Base-by-base conservation (phyloP, 2,797 vertebrate genomes). In the Chromobotia macracanthus region DNA sequence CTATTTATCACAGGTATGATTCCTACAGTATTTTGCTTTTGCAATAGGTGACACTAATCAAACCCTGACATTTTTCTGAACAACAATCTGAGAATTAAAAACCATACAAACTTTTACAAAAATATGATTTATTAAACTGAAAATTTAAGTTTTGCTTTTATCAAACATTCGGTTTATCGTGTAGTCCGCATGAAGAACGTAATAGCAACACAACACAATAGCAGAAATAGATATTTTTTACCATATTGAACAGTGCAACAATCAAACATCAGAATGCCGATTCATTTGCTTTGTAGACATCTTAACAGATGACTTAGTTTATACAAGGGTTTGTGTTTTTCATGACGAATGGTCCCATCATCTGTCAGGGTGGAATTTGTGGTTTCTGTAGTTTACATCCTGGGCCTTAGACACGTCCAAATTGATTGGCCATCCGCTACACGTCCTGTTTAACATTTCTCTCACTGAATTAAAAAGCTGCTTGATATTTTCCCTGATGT, bases 371-470 rank as follows among this genome's bases (percentile, higher is more conserved):
- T 58, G 63, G 55, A 75, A 67, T 80, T 58, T 60, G 61, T 44
- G 44, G 48, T 68, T 53, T 70, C 16, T 50, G 31, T 51, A 70
- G 79, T 84, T 82, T 72, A 77, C 55, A 72, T 69, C 38, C 64
- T 68, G 55, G 76, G 72, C 81, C 74, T 84, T 82, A 80, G 67
- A 75, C 2, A 3, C 77, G 70, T 85, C 83, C 81, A 75, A 53
- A 87, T 84, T 86, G 77, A 88, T 86, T 75, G 86, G 41, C 82
- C 80, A 71, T 76, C 80, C 53, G 9, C 72, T 72, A 50, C 79
- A 83, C 77, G 83, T 84, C 80, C 89, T 87, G 56, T 74, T 90
- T 90, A 87, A 88, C 86, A 86, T 91, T 89, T 90, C 73, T 83
- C 80, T 88, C 81, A 48, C 80, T 89, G 84, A 89, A 87, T 90